Base-by-base conservation (phyloP, 2,797 vertebrate genomes). In the Oryzias sinensis region DNA sequence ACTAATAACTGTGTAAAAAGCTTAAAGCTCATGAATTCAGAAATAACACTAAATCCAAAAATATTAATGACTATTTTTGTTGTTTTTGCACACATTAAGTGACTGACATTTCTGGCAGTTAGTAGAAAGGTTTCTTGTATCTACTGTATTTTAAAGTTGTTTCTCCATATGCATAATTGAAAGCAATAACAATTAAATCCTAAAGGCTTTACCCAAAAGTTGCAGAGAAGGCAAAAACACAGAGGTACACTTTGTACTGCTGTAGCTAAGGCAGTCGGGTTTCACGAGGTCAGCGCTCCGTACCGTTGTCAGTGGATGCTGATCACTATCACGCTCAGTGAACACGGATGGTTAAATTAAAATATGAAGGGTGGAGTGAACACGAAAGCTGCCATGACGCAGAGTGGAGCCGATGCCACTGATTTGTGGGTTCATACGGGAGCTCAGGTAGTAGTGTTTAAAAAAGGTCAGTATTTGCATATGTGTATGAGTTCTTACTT, bases 271-370 rank as follows among this genome's bases (percentile, higher is more conserved):
- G 46, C 46, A 54, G 47, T 14, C 44, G 27, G 66, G 73, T 74
- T 77, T 49, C 25, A 56, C 47, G 53, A 76, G 82, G 82, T 79
- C 76, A 79, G 64, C 60, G 49, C 50, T 54, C 25, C 2, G 53
- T 8, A 52, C 59, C 75, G 59, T 54, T 69, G 54, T 62, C 60
- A 1, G 0, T 29, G 16, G 40, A 53, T 56, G 59, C 41, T 69
- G 68, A 82, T 81, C 49, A 29, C 53, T 59, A 66, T 63, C 72
- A 16, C 1, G 5, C 53, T 80, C 48, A 56, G 61, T 78, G 71
- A 83, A 81, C 79, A 85, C 51, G 24, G 27, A 22, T 49, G 53
- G 51, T 65, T 46, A 66, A 70, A 71, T 70, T 47, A 80, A 63
- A 59, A 81, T 62, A 61, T 51, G 65, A 68, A 57, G 58, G 29